These are phyloP conservation scores for Cyprinodon brontotheroides DNA, from an alignment of 2,113 vertebrate genomes.

Conservation along the genomic window DNA sequence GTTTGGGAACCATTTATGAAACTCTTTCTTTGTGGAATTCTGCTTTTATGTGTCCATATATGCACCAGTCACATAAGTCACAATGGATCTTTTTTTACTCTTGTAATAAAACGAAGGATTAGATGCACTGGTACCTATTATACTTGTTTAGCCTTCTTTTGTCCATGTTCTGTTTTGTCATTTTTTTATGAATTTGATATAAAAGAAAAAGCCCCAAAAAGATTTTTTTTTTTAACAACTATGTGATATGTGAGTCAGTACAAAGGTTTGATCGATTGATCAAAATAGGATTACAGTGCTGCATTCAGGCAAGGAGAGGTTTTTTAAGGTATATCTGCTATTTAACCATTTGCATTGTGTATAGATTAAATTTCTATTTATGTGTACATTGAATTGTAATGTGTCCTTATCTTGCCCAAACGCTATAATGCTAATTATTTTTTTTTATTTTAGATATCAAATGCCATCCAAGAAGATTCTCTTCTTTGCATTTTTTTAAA, in stretches of 20 bases:
- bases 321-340: conserved; percentile 41
- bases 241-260: not conserved
- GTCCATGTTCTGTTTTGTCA: not conserved
- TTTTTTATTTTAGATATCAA: not conserved
- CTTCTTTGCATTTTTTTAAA: not conserved
- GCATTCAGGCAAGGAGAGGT: conserved; percentile 17
- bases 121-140: not conserved
- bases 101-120: not conserved
- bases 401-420: not conserved
- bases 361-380: not conserved
- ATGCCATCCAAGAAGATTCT: not conserved
- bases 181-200: not conserved
- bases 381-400: not conserved
- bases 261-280: not conserved
- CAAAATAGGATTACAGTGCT: conserved; percentile 2
- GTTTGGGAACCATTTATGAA: not conserved
- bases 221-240: not conserved
- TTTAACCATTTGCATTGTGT: conserved; percentile 40
- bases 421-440: not conserved
- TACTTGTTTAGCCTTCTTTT: conserved; percentile 3
- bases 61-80: conserved; percentile 27
- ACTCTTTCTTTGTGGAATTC: conserved; percentile 7
- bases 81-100: not conserved
- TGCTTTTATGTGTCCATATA: conserved; percentile 19
- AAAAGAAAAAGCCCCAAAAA: not conserved